phyloP scores from a whole-genome alignment of 1,140 invertebrate genomes.

The Elymnias hypermnestra region DNA sequence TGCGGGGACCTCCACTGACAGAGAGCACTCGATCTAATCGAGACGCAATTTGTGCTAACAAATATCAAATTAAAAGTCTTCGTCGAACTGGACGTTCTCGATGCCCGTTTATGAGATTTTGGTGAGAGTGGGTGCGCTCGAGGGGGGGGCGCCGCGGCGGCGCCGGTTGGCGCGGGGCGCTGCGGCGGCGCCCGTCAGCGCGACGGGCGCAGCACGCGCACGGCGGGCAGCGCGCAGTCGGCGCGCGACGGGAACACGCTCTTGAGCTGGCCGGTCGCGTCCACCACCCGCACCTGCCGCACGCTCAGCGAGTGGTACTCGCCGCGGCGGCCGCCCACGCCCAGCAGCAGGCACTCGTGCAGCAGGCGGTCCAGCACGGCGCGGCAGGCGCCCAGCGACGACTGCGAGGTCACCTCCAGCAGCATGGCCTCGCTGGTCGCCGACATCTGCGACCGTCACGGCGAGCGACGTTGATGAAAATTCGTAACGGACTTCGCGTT shows the following conservation, averaged over 20 bases:
- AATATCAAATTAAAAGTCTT: no score
- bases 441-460: conserved; percentile 72
- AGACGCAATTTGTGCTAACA: no score
- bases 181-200: no score
- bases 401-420: conserved; percentile 86
- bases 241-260: conserved; percentile 86
- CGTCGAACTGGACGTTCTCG: no score
- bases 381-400: conserved; percentile 81
- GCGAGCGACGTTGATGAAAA: no score
- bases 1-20: no score
- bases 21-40: no score
- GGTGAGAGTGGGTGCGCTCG: no score
- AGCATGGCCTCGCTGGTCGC: conserved; percentile 81
- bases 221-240: conserved; percentile 79
- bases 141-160: no score
- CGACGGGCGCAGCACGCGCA: conserved; percentile 50
- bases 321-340: conserved; percentile 54
- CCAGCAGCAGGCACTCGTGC: conserved; percentile 78
- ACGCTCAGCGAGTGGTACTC: conserved; percentile 50
- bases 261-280: conserved; percentile 82
- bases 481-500: no score
- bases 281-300: conserved; percentile 77
- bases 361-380: conserved; percentile 83
- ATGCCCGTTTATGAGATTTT: no score
- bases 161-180: no score